A percentile compares a stretch with the other conserved stretches of the same genome.
These are phyloP conservation scores for Cepphus grylle DNA, from an alignment of 2,113 vertebrate species.

Conservation along the genomic window DNA sequence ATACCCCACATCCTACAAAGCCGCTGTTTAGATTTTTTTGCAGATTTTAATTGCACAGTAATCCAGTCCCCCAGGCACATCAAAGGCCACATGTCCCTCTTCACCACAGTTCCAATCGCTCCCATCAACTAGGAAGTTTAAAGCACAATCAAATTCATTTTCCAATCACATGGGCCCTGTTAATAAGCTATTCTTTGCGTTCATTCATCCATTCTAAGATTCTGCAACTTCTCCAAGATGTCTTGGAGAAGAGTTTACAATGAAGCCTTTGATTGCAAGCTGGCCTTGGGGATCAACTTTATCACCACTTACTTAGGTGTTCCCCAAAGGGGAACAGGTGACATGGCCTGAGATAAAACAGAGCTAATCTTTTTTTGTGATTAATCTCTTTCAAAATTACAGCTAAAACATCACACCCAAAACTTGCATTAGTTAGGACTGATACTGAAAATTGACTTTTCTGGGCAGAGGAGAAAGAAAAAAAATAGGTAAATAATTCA, in stretches of 20 bases:
- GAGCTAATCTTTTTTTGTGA: not conserved
- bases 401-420: not conserved
- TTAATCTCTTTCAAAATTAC: conserved; percentile 31
- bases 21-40: conserved; percentile 14
- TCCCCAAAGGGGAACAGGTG: conserved; percentile 74
- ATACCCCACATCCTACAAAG: conserved; percentile 9
- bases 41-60: conserved; percentile 66
- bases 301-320: conserved; percentile 66
- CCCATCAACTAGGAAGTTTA: conserved; percentile 72
- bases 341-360: conserved; percentile 59
- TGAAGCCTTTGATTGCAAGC: conserved; percentile 79
- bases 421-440: not conserved
- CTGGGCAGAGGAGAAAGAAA: not conserved
- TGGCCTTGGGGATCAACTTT: conserved; percentile 75
- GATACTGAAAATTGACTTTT: conserved; percentile 12
- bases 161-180: conserved; percentile 79
- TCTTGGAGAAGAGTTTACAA: conserved; percentile 77
- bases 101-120: conserved; percentile 71
- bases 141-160: conserved; percentile 83
- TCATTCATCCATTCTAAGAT: conserved; percentile 75
- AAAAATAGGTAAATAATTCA: not conserved
- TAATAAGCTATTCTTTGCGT: conserved; percentile 82
- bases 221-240: conserved; percentile 70
- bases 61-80: conserved; percentile 63
- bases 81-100: conserved; percentile 60